Evolutionary conservation across 1,140 invertebrate genomes (phyloP).

Genomic region (Lordiphosa collinella): DNA sequence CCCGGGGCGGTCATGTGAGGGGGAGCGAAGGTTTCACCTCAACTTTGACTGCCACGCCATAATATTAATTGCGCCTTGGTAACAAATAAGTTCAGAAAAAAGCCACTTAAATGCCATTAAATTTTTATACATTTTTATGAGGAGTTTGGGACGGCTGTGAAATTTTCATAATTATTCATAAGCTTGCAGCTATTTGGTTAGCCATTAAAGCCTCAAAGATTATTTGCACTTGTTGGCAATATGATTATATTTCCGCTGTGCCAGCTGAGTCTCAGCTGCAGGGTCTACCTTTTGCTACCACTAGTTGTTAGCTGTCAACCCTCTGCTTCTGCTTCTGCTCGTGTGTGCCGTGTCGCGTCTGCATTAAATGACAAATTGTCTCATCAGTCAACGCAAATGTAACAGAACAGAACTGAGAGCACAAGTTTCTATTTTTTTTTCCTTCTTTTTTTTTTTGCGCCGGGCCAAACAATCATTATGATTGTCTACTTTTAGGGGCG

Average conservation of each 20-base stretch:
- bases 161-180: conserved; percentile 74
- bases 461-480: conserved; percentile 63
- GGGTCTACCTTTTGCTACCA: conserved; percentile 9
- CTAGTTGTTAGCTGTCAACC: conserved; percentile 45
- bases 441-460: neutral
- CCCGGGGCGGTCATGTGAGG: conserved; percentile 6
- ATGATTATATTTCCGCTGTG: conserved; percentile 31
- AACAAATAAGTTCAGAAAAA: conserved; percentile 21
- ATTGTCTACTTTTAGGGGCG: conserved; percentile 60
- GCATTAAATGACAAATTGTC: conserved; percentile 72
- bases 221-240: conserved; percentile 50
- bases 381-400: conserved; percentile 54
- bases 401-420: conserved; percentile 30
- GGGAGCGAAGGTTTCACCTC: conserved; percentile 53
- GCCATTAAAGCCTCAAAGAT: conserved; percentile 33
- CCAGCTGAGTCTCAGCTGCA: conserved; percentile 37
- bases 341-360: conserved; percentile 51
- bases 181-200: conserved; percentile 61
- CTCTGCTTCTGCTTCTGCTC: neutral
- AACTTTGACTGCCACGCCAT: conserved; percentile 71
- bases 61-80: conserved; percentile 69
- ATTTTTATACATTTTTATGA: conserved; percentile 64
- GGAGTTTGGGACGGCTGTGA: conserved; percentile 29
- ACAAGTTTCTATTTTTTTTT: conserved; percentile 21
- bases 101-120: conserved; percentile 75